Evolutionary conservation across 2,113 vertebrate species (phyloP), one percentile per base, ranked within the genome.

Genomic region (Cheirogaleus medius): DNA sequence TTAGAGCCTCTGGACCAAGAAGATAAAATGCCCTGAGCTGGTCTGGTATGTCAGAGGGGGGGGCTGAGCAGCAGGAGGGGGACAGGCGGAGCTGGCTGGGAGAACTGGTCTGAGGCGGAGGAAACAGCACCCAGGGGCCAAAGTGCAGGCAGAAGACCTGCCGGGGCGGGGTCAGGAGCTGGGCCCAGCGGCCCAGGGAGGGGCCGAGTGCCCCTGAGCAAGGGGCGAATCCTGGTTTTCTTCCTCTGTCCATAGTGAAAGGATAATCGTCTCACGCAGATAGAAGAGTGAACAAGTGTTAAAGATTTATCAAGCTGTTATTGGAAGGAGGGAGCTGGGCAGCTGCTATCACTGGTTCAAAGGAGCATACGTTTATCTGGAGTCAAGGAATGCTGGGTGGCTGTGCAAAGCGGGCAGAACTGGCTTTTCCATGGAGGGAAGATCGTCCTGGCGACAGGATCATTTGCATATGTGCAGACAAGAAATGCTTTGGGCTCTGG

Each of bases 11-110:
- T 78, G 78, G 42, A 64, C 3, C 84, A 76, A 87, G 32, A 84
- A 34, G 93, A 76, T 90, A 94, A 85, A 92, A 39, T 17, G 92
- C 34, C 2, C 54, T 47, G 5, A 73, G 11, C 34, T 14, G 25
- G 58, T 49, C 63, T 0, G 5, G n/a, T 34, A 93, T 95, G 71
- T 49, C 68, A 92, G 86, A 94, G 49, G 32, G 87, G 77, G 92
- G 77, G 97, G 88, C 39, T 29, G 56, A 12, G 25, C 13, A 44
- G 34, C 5, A 1, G 4, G 60, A 27, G 23, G 37, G 56, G 76
- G 11, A 58, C 60, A 84, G 91, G 90, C 97, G 86, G 95, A 95
- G 88, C n/a, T 42, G n/a, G 58, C 97, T 4, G 34, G 74, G 95
- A 97, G 96, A 58, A 76, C 64, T 56, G 78, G 5, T 63, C 88